Evolutionary conservation across 2,113 vertebrate genomes (phyloP).

Genomic region (Delphinus delphis): DNA sequence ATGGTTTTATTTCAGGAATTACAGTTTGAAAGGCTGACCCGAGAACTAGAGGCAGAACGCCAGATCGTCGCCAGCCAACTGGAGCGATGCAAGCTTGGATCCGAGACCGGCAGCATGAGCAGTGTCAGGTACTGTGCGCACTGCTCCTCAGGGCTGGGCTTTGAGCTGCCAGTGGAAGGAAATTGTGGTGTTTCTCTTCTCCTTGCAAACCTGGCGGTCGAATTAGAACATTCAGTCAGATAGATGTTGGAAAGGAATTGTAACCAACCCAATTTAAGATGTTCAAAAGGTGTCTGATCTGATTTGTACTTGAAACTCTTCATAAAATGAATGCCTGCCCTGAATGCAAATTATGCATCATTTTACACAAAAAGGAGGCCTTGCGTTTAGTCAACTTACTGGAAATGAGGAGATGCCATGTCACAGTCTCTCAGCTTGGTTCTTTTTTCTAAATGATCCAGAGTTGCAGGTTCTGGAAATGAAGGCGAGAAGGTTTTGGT

Average conservation of each 20-base stretch:
- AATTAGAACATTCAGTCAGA: background rate
- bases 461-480: background rate
- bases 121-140: slow-evolving; percentile 91
- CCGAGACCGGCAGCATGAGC: slow-evolving; percentile 98
- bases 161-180: accelerated
- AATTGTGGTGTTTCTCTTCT: background rate
- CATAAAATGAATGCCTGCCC: background rate
- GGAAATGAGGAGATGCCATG: background rate
- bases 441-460: background rate
- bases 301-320: slow-evolving; percentile 26
- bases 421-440: background rate
- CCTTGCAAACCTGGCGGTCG: background rate
- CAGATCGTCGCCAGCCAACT: slow-evolving; percentile 97
- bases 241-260: background rate
- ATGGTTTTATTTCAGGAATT: slow-evolving; percentile 89
- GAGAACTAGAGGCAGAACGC: slow-evolving; percentile 97
- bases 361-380: slow-evolving; percentile 12
- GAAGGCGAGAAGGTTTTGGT: background rate
- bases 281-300: background rate
- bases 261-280: slow-evolving; percentile 27
- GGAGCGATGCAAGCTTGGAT: slow-evolving; percentile 98
- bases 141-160: background rate
- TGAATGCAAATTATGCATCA: background rate
- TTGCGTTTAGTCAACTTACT: background rate
- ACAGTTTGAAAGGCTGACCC: slow-evolving; percentile 97